Base-by-base conservation (phyloP, 1,140 invertebrate species). In the Drosophila ironensis region DNA sequence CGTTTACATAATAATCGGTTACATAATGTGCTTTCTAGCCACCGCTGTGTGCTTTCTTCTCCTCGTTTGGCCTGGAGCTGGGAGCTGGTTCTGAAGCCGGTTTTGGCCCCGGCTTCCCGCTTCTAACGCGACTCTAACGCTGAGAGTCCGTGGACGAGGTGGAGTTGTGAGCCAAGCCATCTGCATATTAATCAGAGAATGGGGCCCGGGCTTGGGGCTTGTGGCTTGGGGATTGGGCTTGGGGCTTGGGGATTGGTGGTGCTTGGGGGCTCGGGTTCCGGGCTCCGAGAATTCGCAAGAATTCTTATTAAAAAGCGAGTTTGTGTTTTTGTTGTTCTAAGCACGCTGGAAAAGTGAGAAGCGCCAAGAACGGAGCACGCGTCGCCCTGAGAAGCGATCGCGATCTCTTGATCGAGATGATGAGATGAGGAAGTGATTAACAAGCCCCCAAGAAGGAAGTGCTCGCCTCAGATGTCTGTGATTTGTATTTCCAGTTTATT, bases 271-370 rank as follows among this genome's bases (percentile, higher is more conserved):
- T n/a, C n/a, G n/a, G n/a, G n/a, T n/a, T n/a, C n/a, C n/a, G n/a
- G n/a, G n/a, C n/a, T n/a, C n/a, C n/a, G n/a, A 73, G 76, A 76
- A 81, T 81, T 81, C 67, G 77, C 77, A 81, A 82, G 77, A 81
- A 82, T 82, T 82, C 76, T 81, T 81, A 81, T 81, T 82, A 81
- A 81, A 81, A 81, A 81, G 76, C 76, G 76, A 81, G 76, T 81
- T 80, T 80, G 52, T 54, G 56, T 54, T 64, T 66, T 66, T 66
- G 59, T 66, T 64, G 37, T 66, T 64, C 56, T 64, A 64, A 64
- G 63, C 40, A 54, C 78, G 25, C 56, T 72, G 76, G 77, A 81
- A 81, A 81, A 81, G 76, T 81, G 76, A 81, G 76, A 81, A 76
- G 60, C 77, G 77, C 77, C 64, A 63, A 81, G 76, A 81, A 81